phyloP scores from a whole-genome alignment of 2,113 vertebrate species.

The Oreochromis aureus region DNA sequence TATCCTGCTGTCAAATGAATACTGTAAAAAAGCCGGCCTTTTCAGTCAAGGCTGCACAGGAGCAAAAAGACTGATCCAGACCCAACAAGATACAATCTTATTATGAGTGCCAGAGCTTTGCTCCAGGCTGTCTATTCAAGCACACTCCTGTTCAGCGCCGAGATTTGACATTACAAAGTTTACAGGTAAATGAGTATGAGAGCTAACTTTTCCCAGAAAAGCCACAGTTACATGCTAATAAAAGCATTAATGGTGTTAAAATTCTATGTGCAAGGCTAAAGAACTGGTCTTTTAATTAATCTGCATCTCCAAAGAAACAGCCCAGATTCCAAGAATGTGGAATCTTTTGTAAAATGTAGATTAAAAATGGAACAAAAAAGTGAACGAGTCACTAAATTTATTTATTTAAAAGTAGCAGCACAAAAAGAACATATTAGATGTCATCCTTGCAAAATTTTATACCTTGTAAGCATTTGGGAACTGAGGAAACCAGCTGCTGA shows the following conservation, averaged over 20 bases:
- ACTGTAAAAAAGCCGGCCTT: neutral
- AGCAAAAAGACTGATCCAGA: neutral
- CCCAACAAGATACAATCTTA: neutral
- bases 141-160: neutral
- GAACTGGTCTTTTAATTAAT: neutral
- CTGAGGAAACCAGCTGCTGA: neutral
- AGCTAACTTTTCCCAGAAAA: neutral
- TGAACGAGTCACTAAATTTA: neutral
- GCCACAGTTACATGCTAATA: neutral
- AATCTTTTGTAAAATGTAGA: neutral
- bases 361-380: neutral
- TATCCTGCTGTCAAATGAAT: neutral
- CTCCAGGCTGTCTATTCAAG: constrained; percentile 11
- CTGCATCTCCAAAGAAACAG: neutral
- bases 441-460: neutral
- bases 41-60: neutral
- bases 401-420: neutral
- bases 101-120: neutral
- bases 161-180: neutral
- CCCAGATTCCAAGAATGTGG: neutral
- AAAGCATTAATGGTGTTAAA: neutral
- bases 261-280: neutral
- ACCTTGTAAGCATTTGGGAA: neutral
- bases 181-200: neutral
- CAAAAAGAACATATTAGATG: neutral